Evolutionary conservation across 2,113 vertebrate species (phyloP).

Genomic region (Toxotes jaculatrix): DNA sequence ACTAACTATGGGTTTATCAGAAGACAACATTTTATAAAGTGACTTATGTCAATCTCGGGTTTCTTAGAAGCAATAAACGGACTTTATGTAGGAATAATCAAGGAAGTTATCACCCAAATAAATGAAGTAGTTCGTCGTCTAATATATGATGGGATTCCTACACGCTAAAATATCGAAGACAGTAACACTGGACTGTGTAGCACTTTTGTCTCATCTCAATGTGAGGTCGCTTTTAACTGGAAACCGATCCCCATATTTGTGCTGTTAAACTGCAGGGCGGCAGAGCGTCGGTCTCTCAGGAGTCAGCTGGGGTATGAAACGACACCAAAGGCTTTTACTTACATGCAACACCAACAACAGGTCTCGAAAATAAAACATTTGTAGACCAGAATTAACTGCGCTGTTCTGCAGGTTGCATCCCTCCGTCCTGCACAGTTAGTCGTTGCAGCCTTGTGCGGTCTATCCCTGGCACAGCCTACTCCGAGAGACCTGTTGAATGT

Average conservation of each 20-base stretch:
- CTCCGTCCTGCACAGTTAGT: background rate
- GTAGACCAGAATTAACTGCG: background rate
- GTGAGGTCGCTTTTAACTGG: background rate
- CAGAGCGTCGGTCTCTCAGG: background rate
- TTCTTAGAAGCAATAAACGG: background rate
- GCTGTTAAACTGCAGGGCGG: background rate
- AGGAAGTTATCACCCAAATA: background rate
- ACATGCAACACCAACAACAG: background rate
- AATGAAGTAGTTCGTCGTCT: background rate
- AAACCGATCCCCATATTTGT: background rate
- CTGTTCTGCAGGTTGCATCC: background rate
- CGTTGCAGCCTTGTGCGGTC: background rate
- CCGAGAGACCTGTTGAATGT: constrained; percentile 56
- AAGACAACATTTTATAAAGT: no score
- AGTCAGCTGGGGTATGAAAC: background rate
- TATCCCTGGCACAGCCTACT: background rate
- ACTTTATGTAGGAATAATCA: no score
- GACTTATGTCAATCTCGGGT: background rate
- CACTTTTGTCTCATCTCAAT: background rate
- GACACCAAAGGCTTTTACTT: background rate
- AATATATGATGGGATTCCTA: background rate
- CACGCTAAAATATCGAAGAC: background rate
- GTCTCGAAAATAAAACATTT: background rate
- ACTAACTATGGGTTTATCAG: no score
- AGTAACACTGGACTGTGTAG: background rate